phyloP scores from a whole-genome alignment of 2,113 vertebrate species.

The Pipra filicauda region DNA sequence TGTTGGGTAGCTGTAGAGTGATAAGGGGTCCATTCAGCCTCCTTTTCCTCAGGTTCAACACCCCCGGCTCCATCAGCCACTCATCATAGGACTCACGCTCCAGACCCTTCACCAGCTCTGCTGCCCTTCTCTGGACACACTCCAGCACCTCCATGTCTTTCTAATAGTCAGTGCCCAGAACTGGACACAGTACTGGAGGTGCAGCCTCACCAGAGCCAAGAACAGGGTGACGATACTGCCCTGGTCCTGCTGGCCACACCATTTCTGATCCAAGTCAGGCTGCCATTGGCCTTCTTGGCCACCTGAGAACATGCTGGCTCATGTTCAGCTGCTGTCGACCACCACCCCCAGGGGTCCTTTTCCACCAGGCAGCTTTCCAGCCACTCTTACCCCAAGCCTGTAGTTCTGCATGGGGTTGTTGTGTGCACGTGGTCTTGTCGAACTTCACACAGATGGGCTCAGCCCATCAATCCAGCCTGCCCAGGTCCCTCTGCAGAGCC shows the following conservation, averaged over 20 bases:
- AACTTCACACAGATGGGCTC: background rate
- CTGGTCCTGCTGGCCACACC: background rate
- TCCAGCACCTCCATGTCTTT: background rate
- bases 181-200: no score
- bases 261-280: background rate
- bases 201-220: background rate
- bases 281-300: background rate
- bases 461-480: background rate
- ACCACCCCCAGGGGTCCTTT: background rate
- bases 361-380: background rate
- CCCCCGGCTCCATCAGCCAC: accelerated
- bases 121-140: background rate
- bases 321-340: background rate
- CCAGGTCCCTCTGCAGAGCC: background rate
- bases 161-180: background rate
- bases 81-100: background rate
- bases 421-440: background rate
- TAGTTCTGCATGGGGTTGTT: background rate
- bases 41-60: background rate
- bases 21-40: background rate
- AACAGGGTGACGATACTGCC: no score
- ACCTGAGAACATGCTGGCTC: background rate
- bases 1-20: background rate
- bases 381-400: background rate
- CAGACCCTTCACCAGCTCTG: accelerated